Conservation (phyloP, 2,113 vertebrate genomes). For the Myanophis thanlyinensis region DNA sequence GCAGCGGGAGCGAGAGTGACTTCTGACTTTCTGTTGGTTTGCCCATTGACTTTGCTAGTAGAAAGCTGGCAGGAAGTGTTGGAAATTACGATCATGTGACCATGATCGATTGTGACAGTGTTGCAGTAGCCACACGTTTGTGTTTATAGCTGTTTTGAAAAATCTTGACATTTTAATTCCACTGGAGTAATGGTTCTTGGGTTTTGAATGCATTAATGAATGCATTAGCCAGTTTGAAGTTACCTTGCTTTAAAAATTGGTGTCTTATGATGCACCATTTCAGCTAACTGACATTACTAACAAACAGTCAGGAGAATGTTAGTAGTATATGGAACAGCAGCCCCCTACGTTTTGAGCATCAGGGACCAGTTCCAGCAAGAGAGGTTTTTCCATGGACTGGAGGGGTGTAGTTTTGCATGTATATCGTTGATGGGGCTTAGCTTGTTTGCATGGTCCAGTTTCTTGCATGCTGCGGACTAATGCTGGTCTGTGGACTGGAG, state of each 20-base stretch:
- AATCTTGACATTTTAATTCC: no score
- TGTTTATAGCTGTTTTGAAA: no score
- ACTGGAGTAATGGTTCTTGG: background rate
- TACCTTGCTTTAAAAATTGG: background rate
- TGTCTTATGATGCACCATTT: background rate
- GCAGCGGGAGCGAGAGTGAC: background rate
- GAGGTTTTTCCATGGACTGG: no score
- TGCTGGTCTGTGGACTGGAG: no score
- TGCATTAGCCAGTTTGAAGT: background rate
- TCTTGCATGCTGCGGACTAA: no score
- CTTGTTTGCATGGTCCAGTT: no score
- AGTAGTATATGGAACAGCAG: background rate
- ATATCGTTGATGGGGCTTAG: no score
- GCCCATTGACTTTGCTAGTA: background rate
- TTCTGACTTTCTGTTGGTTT: background rate
- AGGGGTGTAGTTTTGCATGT: no score
- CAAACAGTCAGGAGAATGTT: background rate
- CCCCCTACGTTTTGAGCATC: no score
- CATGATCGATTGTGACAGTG: no score
- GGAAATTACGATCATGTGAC: background rate
- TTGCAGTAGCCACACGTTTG: no score
- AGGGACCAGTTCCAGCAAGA: no score
- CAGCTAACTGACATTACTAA: background rate
- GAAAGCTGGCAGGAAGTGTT: background rate
- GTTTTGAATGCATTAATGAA: background rate